Base-by-base conservation (phyloP, 2,797 vertebrate species). In the Gephyroberyx darwinii region DNA sequence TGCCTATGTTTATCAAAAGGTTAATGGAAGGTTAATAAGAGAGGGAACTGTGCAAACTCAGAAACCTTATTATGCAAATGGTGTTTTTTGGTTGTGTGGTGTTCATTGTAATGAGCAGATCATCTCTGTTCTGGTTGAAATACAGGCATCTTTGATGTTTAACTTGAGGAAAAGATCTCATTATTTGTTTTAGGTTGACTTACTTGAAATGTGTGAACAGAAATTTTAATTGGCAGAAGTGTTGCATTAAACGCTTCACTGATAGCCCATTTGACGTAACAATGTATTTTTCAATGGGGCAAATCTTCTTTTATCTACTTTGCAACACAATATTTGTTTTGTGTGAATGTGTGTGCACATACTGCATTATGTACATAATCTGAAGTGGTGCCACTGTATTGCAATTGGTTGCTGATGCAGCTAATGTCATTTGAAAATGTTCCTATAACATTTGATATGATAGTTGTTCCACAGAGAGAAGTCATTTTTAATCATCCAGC, bases 11-110 rank as follows among this genome's bases (percentile, higher is more conserved):
- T 92, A 91, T 91, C 81, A 76, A 91, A 87, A 92, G 91, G 93
- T 92, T 93, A 94, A 93, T 93, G 83, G 89, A 90, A 93, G 93
- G 93, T 94, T 94, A 92, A 93, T 90, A 90, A 85, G 84, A 88
- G 62, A 85, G 86, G 86, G 88, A 89, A 89, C 78, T n/a, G 70
- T 48, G 84, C 74, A 87, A 86, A 88, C 82, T 86, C 71, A 84
- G 81, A 89, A 91, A 85, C 66, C 78, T 78, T 85, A 89, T 91
- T 90, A 93, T 90, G 89, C 83, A 90, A 91, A 92, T 81, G 72
- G 59, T 85, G 73, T 84, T 90, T 88, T 78, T 43, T 68, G 63
- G 73, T 82, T 77, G 30, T 57, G 57, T 72, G 84, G 72, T 54
- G 16, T 69, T 58, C 57, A 47, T 60, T 72, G 71, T 89, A 87